Conservation (phyloP, 2,888 invertebrate species). For the Stenotaenia linearis region DNA sequence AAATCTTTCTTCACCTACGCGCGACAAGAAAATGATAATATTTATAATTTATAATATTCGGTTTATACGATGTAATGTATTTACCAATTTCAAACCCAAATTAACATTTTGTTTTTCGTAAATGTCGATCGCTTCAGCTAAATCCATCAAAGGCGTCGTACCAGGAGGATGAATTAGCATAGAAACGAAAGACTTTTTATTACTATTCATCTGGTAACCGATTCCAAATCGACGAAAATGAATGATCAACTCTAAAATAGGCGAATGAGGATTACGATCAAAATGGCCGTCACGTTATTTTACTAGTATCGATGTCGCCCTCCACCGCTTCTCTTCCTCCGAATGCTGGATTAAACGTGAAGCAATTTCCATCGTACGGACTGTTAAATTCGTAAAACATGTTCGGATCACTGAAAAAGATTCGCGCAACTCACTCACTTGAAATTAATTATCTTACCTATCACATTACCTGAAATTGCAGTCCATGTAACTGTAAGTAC, state of each 20-base stretch:
- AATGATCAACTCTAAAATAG: background rate
- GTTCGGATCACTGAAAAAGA: background rate
- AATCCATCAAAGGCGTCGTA: background rate
- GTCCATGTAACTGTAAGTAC: background rate
- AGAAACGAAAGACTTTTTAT: background rate
- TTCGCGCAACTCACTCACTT: background rate
- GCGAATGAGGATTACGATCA: background rate
- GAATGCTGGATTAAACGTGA: slow-evolving; percentile 8
- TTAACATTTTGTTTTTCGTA: background rate
- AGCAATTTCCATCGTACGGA: slow-evolving; percentile 24
- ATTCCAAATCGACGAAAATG: background rate
- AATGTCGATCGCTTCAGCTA: background rate
- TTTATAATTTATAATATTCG: no score
- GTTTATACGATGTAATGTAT: no score
- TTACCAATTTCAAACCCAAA: background rate
- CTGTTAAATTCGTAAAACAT: slow-evolving; percentile 5
- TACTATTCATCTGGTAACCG: background rate
- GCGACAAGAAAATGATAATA: background rate
- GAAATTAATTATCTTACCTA: background rate
- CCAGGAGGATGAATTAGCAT: background rate
- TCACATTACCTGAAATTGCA: background rate
- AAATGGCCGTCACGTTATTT: no score
- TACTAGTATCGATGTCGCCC: background rate
- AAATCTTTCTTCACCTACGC: background rate
- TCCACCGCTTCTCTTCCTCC: background rate